These are phyloP conservation scores for Himalopsyche tibetana DNA, from an alignment of 2,888 invertebrate genomes.

Conservation along the genomic window DNA sequence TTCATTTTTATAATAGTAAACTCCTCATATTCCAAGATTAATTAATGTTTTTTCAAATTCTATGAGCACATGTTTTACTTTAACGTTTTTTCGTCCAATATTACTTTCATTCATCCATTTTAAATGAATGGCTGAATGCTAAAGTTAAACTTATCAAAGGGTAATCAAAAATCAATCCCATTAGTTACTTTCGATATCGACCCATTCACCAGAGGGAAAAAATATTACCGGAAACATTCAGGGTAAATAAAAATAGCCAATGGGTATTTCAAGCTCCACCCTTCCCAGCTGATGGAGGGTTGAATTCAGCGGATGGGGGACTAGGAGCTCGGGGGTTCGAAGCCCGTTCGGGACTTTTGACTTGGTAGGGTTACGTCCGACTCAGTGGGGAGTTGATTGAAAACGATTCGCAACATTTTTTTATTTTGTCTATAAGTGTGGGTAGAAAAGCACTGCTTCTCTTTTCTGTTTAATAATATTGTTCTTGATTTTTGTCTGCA, in stretches of 20 bases:
- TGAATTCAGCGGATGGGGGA: background rate
- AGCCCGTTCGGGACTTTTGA: conserved; percentile 40
- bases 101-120: too few species aligned
- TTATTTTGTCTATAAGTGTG: conserved; percentile 37
- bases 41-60: too few species aligned
- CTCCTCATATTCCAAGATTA: too few species aligned
- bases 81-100: too few species aligned
- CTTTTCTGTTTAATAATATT: background rate
- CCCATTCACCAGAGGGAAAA: background rate
- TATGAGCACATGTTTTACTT: too few species aligned
- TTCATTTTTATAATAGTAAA: too few species aligned
- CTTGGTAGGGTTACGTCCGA: conserved; percentile 39
- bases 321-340: background rate
- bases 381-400: conserved; percentile 63
- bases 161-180: conserved; percentile 35
- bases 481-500: too few species aligned
- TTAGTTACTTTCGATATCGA: conserved; percentile 1
- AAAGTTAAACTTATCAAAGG: background rate
- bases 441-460: background rate
- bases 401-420: conserved; percentile 63
- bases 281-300: background rate
- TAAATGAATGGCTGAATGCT: too few species aligned
- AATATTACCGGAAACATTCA: conserved; percentile 38
- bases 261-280: conserved; percentile 14
- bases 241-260: conserved; percentile 38